Base-by-base conservation (phyloP, 2,888 invertebrate species). In the Cistogaster globosa region DNA sequence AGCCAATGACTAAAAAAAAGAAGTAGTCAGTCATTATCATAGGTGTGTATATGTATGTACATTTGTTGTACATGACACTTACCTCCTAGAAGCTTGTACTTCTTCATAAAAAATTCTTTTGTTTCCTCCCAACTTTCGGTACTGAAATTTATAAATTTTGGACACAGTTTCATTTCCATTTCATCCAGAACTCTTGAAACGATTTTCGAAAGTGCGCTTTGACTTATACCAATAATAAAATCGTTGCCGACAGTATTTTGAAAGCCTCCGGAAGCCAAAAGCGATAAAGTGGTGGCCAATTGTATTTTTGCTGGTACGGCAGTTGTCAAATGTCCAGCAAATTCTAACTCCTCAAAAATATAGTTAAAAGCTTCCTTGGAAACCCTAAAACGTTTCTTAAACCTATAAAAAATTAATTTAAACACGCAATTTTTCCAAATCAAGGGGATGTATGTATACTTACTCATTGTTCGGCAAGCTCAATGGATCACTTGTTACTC, bases 401-500 rank as follows among this genome's bases (percentile, higher is more conserved):
- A 26, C 26, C 26, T 26, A 26, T 26, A 26, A 26, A 26, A 26
- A 26, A n/a, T 26, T 2, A 26, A 26, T 26, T 26, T 26, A 2
- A 2, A 26, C 26, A 26, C 26, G 26, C 4, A 4, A 26, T 2
- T 26, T 26, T 26, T 26, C 1, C 26, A 26, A 26, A 26, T 26
- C 26, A 26, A 26, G 26, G 26, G 20, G 32, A 16, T 58, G 20
- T n/a, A n/a, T n/a, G n/a, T 12, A 58, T 4, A 26, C 32, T 26
- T 58, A 58, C 58, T 32, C n/a, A 58, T 58, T 58, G 58, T 36
- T 58, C 2, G 58, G 22, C 58, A 58, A 58, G 32, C 36, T n/a
- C 32, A n/a, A n/a, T n/a, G n/a, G n/a, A n/a, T n/a, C n/a, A 58
- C 58, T 32, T 9, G 36, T 58, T 14, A n/a, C 36, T 36, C 36